Evolutionary conservation across 2,797 vertebrate species (phyloP), one percentile per base, ranked within the genome.

Genomic region (Ptychadena robeensis): DNA sequence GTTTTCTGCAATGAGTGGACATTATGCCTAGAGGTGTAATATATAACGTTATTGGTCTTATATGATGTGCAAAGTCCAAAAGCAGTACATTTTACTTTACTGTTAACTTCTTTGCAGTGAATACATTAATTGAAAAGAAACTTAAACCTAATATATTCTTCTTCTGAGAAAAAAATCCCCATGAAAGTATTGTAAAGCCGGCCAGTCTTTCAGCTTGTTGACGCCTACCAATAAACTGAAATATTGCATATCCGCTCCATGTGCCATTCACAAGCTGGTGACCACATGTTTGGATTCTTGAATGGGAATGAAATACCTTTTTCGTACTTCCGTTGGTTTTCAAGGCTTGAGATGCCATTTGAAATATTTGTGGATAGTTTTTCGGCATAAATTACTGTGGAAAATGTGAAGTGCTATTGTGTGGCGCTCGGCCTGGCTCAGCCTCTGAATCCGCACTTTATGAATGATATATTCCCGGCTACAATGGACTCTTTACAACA

Each of bases 331-430:
- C 38, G 30, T 14, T 69, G 8, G 8, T n/a, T 48, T 32, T 18
- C 30, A 11, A 30, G 31, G 64, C 35, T 44, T 28, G 37, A 67
- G 31, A 59, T 66, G 44, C 32, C n/a, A 10, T 35, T 66, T 68
- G 70, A 83, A 83, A 83, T 79, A 83, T 83, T 79, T 70, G 25
- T 61, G 59, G 27, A 61, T 27, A 3, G 25, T 28, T 61, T 61
- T 65, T 7, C 32, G 30, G 82, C 34, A 80, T 84, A 84, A 80
- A 84, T 84, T 80, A 84, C 61, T 37, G 27, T 15, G 73, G 35
- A 80, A 74, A 35, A 80, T 84, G 77, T 80, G 77, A 59, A 74
- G 77, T 61, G 57, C 67, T n/a, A 84, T 84, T 84, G 82, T 84
- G 34, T 80, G 64, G 70, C 74, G 61, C n/a, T 30, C 14, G 64